A percentile compares a stretch with the other conserved stretches of the same genome.
Evolutionary conservation across 2,888 invertebrate species (phyloP).

Genomic region (Drosophila multiciliata): DNA sequence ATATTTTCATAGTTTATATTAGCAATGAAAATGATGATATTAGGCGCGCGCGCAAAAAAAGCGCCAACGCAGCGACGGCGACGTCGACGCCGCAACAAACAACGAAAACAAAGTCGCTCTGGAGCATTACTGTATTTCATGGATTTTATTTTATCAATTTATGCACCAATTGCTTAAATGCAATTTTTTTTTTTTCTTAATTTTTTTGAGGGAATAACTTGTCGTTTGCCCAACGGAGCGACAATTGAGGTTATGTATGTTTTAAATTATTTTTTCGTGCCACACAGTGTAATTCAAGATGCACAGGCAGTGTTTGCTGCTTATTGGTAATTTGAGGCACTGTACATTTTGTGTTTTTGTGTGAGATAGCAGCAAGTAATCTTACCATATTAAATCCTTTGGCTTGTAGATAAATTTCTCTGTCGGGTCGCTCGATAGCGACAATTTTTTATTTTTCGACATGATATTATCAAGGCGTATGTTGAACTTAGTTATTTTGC

Average conservation of each 20-base stretch:
- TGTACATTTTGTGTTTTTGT: slow-evolving; percentile 3
- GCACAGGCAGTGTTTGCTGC: neutral
- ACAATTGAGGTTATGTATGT: slow-evolving; percentile 66
- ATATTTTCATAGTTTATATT: neutral
- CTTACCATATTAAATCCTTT: slow-evolving; percentile 84
- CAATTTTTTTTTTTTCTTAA: slow-evolving; percentile 24
- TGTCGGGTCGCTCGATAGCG: slow-evolving; percentile 78
- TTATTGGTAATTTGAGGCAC: slow-evolving; percentile 16
- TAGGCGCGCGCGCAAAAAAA: slow-evolving; percentile 78
- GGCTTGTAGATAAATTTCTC: slow-evolving; percentile 83
- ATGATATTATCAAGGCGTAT: slow-evolving; percentile 82
- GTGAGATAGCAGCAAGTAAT: slow-evolving; percentile 1
- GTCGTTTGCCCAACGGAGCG: slow-evolving; percentile 48
- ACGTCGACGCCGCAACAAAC: slow-evolving; percentile 37
- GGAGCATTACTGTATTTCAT: slow-evolving; percentile 12
- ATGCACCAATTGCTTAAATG: slow-evolving; percentile 45
- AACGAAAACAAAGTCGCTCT: slow-evolving; percentile 1
- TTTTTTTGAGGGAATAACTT: slow-evolving; percentile 5
- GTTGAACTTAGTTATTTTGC: slow-evolving; percentile 83
- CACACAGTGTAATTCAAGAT: slow-evolving; percentile 10
- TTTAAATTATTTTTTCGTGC: slow-evolving; percentile 22
- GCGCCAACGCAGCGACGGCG: slow-evolving; percentile 75
- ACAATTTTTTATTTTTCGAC: slow-evolving; percentile 83
- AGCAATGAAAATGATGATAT: slow-evolving; percentile 45
- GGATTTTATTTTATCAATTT: slow-evolving; percentile 3